A percentile compares a stretch with the other conserved stretches of the same genome.
phyloP scores from a whole-genome alignment of 1,140 invertebrate genomes.

The Heterodera schachtii region DNA sequence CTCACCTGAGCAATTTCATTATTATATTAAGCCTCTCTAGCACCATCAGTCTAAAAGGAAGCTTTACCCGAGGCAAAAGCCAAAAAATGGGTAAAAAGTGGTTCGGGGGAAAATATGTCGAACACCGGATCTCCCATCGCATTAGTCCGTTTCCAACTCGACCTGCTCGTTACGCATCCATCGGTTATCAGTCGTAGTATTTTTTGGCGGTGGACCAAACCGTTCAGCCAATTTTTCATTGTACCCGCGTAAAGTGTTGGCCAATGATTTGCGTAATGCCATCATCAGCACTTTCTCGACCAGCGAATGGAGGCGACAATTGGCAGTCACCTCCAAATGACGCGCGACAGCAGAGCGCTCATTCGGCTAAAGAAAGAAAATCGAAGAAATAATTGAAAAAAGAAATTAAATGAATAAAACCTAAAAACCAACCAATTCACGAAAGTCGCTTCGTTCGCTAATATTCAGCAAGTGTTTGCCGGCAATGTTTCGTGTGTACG shows the following conservation, averaged over 20 bases:
- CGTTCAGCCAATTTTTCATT: slow-evolving; percentile 50
- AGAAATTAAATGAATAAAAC: not conserved
- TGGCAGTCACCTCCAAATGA: slow-evolving; percentile 32
- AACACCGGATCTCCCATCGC: too few species aligned
- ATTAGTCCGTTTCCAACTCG: not conserved
- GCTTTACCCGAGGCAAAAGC: too few species aligned
- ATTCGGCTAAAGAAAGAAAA: slow-evolving; percentile 4
- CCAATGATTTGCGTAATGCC: slow-evolving; percentile 49
- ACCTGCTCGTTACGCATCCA: not conserved
- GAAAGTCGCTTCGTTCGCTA: slow-evolving; percentile 51
- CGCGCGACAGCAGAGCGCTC: slow-evolving; percentile 36
- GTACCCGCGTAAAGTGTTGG: slow-evolving; percentile 43
- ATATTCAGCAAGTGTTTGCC: slow-evolving; percentile 48
- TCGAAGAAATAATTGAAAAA: not conserved
- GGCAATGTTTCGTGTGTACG: slow-evolving; percentile 62
- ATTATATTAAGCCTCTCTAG: too few species aligned
- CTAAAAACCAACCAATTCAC: slow-evolving; percentile 29
- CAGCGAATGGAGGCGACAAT: slow-evolving; percentile 30
- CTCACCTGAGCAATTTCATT: too few species aligned
- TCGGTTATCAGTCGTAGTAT: not conserved
- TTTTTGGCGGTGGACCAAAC: slow-evolving; percentile 29
- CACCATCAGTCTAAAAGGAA: too few species aligned
- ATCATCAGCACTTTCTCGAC: slow-evolving; percentile 52
- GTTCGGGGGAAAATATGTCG: too few species aligned
- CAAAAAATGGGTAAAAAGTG: too few species aligned